Percentiles rank a stretch among this genome's conserved stretches.
These are phyloP conservation scores for Bibio marci DNA, from an alignment of 2,888 invertebrate species.

Conservation along the genomic window DNA sequence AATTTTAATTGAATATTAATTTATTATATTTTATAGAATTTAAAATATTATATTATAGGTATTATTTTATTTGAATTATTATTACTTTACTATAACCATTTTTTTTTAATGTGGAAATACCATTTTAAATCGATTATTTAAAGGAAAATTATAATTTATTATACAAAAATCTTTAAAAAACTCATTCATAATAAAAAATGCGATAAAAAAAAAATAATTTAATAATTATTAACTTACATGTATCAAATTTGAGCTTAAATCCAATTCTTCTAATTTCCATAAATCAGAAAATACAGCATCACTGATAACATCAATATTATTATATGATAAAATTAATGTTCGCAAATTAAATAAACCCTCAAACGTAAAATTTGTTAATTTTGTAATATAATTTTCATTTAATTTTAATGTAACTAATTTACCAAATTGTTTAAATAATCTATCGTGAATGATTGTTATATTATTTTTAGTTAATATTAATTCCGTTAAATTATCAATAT, in stretches of 20 bases:
- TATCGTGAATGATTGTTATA: conserved; percentile 66
- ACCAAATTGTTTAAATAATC: conserved; percentile 57
- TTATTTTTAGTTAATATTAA: conserved; percentile 75
- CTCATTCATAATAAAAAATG: neutral
- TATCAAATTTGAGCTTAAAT: conserved; percentile 50
- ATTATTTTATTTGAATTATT: neutral
- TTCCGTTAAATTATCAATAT: conserved; percentile 51
- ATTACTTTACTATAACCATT: neutral
- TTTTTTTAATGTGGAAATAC: neutral
- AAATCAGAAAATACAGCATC: conserved; percentile 65
- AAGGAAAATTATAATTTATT: neutral
- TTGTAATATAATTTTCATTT: conserved; percentile 56
- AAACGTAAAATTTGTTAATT: conserved; percentile 60
- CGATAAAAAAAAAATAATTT: too few species aligned
- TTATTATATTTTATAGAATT: too few species aligned
- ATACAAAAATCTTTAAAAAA: neutral
- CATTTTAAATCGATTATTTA: neutral
- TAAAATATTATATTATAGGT: too few species aligned
- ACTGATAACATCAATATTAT: conserved; percentile 58
- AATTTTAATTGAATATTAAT: too few species aligned
- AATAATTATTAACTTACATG: too few species aligned
- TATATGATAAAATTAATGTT: conserved; percentile 54
- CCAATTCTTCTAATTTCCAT: conserved; percentile 51
- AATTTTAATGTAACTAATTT: conserved; percentile 66
- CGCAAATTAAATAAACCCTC: conserved; percentile 55